A percentile compares a stretch with the other conserved stretches of the same genome.
These are phyloP conservation scores for Percina caprodes DNA, from an alignment of 2,113 vertebrate genomes.

Conservation along the genomic window DNA sequence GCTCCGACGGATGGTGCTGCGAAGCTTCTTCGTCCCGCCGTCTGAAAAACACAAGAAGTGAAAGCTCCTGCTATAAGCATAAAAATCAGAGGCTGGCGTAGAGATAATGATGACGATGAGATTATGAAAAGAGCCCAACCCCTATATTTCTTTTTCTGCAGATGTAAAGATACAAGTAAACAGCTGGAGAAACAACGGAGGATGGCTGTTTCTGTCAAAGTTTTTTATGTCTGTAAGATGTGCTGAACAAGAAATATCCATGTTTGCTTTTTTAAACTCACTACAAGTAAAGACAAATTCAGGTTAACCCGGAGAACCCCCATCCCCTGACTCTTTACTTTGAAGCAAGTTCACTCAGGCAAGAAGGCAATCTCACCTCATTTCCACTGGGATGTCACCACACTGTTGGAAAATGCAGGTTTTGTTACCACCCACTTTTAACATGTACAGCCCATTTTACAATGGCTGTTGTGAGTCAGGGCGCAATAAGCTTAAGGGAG, in stretches of 20 bases:
- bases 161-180: neutral
- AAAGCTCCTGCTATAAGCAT: constrained; percentile 7
- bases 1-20: constrained; percentile 96
- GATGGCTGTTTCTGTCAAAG: constrained; percentile 16
- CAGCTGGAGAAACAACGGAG: neutral
- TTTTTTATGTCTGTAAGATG: neutral
- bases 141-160: neutral
- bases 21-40: constrained; percentile 94
- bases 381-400: constrained; percentile 54
- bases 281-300: constrained; percentile 4
- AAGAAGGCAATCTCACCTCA: constrained; percentile 36
- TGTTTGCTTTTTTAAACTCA: constrained; percentile 10
- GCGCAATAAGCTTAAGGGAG: constrained; percentile 8
- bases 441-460: constrained; percentile 32
- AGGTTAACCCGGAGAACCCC: constrained; percentile 30
- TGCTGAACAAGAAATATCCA: neutral
- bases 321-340: constrained; percentile 41
- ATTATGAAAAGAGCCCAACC: neutral
- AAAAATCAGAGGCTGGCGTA: neutral
- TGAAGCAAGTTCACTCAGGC: constrained; percentile 43
- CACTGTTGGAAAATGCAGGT: constrained; percentile 44
- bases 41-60: constrained; percentile 80
- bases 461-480: constrained; percentile 10
- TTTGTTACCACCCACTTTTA: constrained; percentile 43
- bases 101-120: neutral